phyloP scores from a whole-genome alignment of 2,113 vertebrate species.

The Petaurus breviceps region DNA sequence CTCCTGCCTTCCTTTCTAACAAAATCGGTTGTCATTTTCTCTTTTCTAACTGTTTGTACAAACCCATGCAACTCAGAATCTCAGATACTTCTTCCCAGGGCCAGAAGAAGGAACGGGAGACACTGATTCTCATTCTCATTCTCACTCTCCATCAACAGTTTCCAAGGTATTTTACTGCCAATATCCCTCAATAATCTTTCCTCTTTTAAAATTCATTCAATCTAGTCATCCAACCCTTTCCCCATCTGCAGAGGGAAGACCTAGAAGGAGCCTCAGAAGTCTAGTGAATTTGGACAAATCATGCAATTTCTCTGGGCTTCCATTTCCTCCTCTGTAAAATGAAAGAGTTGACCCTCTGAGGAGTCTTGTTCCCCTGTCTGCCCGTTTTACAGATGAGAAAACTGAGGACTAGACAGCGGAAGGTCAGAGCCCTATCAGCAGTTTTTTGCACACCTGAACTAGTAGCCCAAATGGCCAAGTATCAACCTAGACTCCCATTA shows the following conservation, averaged over 20 bases:
- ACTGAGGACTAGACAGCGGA: background rate
- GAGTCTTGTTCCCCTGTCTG: background rate
- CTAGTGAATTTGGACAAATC: background rate
- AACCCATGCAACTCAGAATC: background rate
- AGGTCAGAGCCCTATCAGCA: background rate
- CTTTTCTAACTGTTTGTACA: background rate
- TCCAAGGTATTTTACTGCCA: background rate
- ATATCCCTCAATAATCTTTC: background rate
- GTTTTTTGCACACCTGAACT: no score
- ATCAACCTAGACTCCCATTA: background rate
- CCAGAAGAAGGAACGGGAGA: background rate
- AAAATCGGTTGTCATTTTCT: background rate
- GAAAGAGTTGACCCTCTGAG: background rate
- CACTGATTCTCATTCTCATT: background rate
- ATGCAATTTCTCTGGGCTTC: background rate
- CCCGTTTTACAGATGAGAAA: background rate
- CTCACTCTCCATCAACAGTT: background rate
- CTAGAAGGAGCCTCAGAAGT: no score
- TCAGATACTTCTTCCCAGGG: background rate
- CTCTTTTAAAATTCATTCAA: background rate
- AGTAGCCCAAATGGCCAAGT: background rate
- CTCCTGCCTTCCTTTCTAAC: background rate
- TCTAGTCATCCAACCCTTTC: background rate
- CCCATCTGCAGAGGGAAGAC: background rate
- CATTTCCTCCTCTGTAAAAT: conserved; percentile 9